Conservation (phyloP, 1,140 invertebrate genomes). For the Brachionus paranguensis region DNA sequence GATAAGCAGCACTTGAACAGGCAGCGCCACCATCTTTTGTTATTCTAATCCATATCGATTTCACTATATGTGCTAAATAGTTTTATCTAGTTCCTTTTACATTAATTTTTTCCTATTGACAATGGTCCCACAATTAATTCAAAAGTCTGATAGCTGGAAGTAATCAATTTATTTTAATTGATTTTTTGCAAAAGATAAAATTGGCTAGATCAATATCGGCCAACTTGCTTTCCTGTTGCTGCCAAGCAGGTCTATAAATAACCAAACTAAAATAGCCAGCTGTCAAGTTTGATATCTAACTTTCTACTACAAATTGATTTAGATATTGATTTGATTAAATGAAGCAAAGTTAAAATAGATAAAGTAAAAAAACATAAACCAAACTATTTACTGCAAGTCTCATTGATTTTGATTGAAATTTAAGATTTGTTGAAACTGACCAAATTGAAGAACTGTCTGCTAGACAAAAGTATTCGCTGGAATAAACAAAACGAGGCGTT, state of each 20-base stretch:
- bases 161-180: conserved; percentile 29
- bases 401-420: conserved; percentile 18
- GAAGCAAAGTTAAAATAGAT: not conserved
- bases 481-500: not conserved
- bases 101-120: conserved; percentile 25
- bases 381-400: conserved; percentile 5
- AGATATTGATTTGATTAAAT: not conserved
- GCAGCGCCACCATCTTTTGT: not conserved
- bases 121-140: not conserved
- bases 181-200: not conserved
- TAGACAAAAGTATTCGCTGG: not conserved
- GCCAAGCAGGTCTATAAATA: not conserved
- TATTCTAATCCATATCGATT: not conserved
- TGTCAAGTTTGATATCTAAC: conserved; percentile 4
- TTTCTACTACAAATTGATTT: not conserved
- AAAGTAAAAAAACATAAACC: conserved; percentile 7
- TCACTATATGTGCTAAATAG: not conserved
- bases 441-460: not conserved
- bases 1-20: not conserved
- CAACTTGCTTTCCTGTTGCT: not conserved
- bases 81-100: not conserved
- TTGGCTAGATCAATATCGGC: not conserved
- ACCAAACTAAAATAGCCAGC: not conserved
- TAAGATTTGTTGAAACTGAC: not conserved
- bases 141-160: conserved; percentile 14